Base-by-base conservation (phyloP, 2,113 vertebrate genomes). In the Apaloderma vittatum region DNA sequence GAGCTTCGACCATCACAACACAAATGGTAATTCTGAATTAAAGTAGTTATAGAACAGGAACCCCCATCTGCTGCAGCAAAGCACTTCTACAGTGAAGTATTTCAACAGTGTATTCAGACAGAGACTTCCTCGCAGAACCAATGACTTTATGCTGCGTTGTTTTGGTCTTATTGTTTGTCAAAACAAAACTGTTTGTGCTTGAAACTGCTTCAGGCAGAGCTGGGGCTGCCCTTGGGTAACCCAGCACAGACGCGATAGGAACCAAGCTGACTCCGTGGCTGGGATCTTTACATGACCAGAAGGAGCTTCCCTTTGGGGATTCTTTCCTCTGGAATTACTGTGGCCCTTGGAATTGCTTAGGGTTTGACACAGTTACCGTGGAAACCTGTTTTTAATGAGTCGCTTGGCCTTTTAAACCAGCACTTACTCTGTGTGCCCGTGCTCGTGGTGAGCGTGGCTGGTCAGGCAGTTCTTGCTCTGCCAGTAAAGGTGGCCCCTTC, bases 11-110 rank as follows among this genome's bases (percentile, higher is more conserved):
- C 70, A 45, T 84, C 75, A 72, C 15, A 1, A 88, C 92, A 54
- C 72, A 89, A 87, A 90, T 92, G 97, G 97, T 98, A 98, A 97
- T 77, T 74, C 73, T 67, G 49, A 51, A 26, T 92, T 77, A 36
- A 32, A 66, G 43, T 29, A 9, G 2, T 22, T 46, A 37, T 84
- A 19, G 51, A 70, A 26, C 29, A 51, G 86, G 36, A 62, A 43
- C 12, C 17, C 11, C 6, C 8, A 18, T 48, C 51, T 70, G 46
- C 88, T 86, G 9, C 49, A 68, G 71, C 54, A 70, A 19, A 88
- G 55, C 68, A 26, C 15, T 87, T 49, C 13, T 2, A 54, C 29
- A 85, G 45, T 27, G n/a, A 32, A 92, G n/a, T 19, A 12, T 65
- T 94, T 57, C 63, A 85, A 16, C 65, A 11, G 1, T 10, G 20